phyloP scores from a whole-genome alignment of 1,140 invertebrate species.

The Papilio polytes region DNA sequence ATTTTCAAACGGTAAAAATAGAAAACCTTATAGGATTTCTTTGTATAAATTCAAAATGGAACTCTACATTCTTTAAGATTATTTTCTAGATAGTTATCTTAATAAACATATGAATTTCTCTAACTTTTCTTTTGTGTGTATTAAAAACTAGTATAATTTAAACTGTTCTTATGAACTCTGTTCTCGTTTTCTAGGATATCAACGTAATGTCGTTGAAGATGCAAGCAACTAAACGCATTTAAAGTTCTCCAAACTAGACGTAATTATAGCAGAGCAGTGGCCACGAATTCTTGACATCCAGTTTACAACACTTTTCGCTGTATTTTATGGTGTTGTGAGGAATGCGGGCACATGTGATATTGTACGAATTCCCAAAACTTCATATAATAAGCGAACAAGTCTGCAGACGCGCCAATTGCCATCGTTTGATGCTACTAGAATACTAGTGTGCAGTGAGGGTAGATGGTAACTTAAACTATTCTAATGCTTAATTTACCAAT shows the following conservation, averaged over 20 bases:
- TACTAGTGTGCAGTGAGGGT: too few species aligned
- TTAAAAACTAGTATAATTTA: background rate
- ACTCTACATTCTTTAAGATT: background rate
- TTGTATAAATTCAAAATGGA: background rate
- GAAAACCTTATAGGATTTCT: too few species aligned
- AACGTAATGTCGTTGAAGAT: background rate
- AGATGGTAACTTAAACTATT: too few species aligned
- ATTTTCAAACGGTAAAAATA: background rate
- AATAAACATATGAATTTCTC: background rate
- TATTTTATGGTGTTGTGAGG: slow-evolving; percentile 24
- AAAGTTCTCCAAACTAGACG: slow-evolving; percentile 8
- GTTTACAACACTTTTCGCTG: slow-evolving; percentile 13
- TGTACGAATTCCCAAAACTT: background rate
- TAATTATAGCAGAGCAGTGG: slow-evolving; percentile 8
- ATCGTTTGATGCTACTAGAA: too few species aligned
- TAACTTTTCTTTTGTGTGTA: background rate
- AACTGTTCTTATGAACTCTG: background rate
- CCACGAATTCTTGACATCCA: slow-evolving; percentile 7
- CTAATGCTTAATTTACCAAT: too few species aligned
- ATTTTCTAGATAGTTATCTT: too few species aligned
- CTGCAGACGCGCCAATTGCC: too few species aligned
- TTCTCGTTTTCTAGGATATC: background rate
- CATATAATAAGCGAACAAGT: background rate
- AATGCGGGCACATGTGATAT: background rate
- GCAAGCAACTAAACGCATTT: background rate